Conservation (phyloP, 2,888 invertebrate species). For the Brassicogethes aeneus region DNA sequence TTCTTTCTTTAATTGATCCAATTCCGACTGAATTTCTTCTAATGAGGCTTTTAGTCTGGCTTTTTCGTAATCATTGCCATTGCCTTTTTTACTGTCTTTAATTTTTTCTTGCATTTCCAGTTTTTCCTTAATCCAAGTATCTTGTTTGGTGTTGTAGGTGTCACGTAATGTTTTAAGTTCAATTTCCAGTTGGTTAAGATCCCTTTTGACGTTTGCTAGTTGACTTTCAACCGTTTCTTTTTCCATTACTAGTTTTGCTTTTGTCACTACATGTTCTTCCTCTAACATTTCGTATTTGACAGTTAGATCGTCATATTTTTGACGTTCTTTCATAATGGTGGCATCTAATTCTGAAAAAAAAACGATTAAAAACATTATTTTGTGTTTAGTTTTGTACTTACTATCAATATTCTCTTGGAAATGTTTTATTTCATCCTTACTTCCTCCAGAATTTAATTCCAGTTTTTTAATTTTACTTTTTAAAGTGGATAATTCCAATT, state of each 20-base stretch:
- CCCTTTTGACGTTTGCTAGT: constrained; percentile 51
- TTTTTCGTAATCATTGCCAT: constrained; percentile 48
- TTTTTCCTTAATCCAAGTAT: constrained; percentile 67
- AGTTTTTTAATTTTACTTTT: constrained; percentile 63
- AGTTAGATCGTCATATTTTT: constrained; percentile 71
- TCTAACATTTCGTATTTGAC: constrained; percentile 74
- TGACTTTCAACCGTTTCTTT: constrained; percentile 72
- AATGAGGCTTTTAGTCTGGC: constrained; percentile 59
- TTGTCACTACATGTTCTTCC: constrained; percentile 77
- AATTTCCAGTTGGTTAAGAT: constrained; percentile 49
- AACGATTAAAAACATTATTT: constrained; percentile 5
- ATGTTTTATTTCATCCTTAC: constrained; percentile 57
- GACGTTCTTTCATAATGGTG: constrained; percentile 56
- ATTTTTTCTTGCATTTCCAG: constrained; percentile 52
- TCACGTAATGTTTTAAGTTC: constrained; percentile 59
- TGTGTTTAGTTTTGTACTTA: constrained; percentile 40
- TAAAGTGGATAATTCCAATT: constrained; percentile 66
- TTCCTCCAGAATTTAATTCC: constrained; percentile 52
- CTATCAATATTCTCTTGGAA: constrained; percentile 59
- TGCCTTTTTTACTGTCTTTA: constrained; percentile 33
- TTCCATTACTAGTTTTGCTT: constrained; percentile 71
- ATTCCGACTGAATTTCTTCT: constrained; percentile 66
- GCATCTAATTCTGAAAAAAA: constrained; percentile 54
- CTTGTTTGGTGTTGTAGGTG: constrained; percentile 54
- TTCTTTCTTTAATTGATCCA: constrained; percentile 60